Percentiles rank a stretch among this genome's conserved stretches.
These are phyloP conservation scores for Procambarus virginalis DNA, from an alignment of 1,140 invertebrate species.

Conservation along the genomic window DNA sequence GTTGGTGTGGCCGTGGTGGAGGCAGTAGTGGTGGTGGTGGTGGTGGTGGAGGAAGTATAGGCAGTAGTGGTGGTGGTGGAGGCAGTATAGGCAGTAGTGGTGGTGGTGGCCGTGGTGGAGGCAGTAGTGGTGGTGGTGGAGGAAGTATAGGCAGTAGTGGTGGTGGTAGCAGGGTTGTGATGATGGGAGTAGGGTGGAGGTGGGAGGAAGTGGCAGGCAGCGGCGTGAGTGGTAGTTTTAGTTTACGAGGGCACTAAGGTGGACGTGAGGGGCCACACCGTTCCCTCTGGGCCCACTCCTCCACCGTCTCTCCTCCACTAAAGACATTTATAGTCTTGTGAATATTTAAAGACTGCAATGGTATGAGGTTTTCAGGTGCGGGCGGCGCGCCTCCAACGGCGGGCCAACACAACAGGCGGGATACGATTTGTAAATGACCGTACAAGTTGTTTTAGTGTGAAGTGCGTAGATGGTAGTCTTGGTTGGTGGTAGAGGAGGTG, in stretches of 20 bases:
- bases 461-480: too few species aligned
- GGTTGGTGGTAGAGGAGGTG: too few species aligned
- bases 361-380: constrained; percentile 52
- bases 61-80: neutral
- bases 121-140: too few species aligned
- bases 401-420: neutral
- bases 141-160: neutral
- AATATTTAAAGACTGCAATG: constrained; percentile 63
- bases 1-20: neutral
- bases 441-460: too few species aligned
- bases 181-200: too few species aligned
- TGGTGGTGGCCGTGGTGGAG: too few species aligned
- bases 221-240: constrained; percentile 40
- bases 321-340: constrained; percentile 64
- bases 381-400: neutral
- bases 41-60: too few species aligned
- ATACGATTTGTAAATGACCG: neutral
- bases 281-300: constrained; percentile 52
- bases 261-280: constrained; percentile 43
- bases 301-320: constrained; percentile 36
- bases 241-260: constrained; percentile 57
- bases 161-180: neutral
- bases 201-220: neutral
- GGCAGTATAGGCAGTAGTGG: too few species aligned
- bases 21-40: too few species aligned